phyloP scores from a whole-genome alignment of 2,888 invertebrate species.

The Netelia virgata region DNA sequence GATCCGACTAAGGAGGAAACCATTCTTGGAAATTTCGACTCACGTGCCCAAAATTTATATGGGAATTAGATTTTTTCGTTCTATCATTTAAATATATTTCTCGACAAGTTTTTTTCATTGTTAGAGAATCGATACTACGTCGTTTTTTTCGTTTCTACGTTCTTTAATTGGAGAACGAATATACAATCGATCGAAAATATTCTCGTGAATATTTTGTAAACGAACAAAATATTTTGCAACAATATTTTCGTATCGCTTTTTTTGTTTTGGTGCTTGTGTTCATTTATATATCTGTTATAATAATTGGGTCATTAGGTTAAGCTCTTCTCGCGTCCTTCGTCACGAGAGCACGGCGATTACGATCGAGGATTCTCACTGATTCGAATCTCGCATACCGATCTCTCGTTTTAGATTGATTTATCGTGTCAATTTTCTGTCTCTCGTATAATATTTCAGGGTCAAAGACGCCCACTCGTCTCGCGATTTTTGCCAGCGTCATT shows the following conservation, averaged over 20 bases:
- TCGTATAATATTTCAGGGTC: conserved; percentile 59
- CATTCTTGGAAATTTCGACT: not conserved
- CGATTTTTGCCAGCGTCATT: conserved; percentile 34
- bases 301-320: not conserved
- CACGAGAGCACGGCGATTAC: not conserved
- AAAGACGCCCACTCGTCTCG: conserved; percentile 54
- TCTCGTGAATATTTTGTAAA: no score
- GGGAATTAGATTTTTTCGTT: no score
- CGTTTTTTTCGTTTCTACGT: no score
- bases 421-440: conserved; percentile 38
- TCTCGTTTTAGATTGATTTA: conserved; percentile 45
- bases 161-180: no score
- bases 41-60: not conserved
- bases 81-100: no score
- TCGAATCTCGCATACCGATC: conserved; percentile 2
- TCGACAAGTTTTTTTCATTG: no score
- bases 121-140: no score
- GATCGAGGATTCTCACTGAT: not conserved
- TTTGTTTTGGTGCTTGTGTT: not conserved
- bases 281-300: not conserved
- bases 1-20: conserved; percentile 24
- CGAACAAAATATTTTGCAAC: no score
- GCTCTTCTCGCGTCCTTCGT: not conserved
- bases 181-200: no score
- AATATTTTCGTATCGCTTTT: no score